Conservation (phyloP, 2,888 invertebrate genomes). For the Zeuzera pyrina region DNA sequence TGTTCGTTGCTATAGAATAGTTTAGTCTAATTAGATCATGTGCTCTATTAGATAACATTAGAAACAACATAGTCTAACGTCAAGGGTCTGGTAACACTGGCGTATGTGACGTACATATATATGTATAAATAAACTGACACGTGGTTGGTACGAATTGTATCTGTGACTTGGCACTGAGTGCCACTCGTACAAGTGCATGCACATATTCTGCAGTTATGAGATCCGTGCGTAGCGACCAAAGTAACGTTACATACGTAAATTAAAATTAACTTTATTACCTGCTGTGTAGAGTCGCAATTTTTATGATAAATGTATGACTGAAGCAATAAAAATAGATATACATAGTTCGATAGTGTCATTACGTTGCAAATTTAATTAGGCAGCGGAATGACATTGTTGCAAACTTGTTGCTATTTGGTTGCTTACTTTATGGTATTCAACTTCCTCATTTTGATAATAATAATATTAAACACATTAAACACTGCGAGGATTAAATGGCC, state of each 20-base stretch:
- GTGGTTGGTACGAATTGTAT: slow-evolving; percentile 35
- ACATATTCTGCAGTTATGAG: slow-evolving; percentile 6
- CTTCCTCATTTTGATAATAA: slow-evolving; percentile 51
- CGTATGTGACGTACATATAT: slow-evolving; percentile 3
- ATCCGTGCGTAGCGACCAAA: slow-evolving; percentile 14
- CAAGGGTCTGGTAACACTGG: too few relatives aligned
- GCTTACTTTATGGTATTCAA: slow-evolving; percentile 26
- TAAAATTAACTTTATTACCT: slow-evolving; percentile 8
- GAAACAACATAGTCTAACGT: too few relatives aligned
- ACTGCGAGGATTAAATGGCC: too few relatives aligned
- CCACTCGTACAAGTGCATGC: slow-evolving; percentile 19
- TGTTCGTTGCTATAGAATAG: too few relatives aligned
- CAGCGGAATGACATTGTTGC: slow-evolving; percentile 41
- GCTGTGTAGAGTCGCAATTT: not conserved
- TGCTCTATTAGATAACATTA: too few relatives aligned
- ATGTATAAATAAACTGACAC: slow-evolving; percentile 33
- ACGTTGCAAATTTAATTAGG: slow-evolving; percentile 46
- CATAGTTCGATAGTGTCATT: slow-evolving; percentile 37
- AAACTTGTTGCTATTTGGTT: slow-evolving; percentile 30
- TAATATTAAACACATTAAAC: too few relatives aligned
- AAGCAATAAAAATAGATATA: slow-evolving; percentile 38
- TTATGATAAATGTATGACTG: slow-evolving; percentile 23
- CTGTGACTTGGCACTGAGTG: slow-evolving; percentile 42
- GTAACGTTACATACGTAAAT: not conserved
- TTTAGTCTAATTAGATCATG: too few relatives aligned